These are phyloP conservation scores for Zaprionus nigranus DNA, from an alignment of 1,140 invertebrate species.

Conservation along the genomic window DNA sequence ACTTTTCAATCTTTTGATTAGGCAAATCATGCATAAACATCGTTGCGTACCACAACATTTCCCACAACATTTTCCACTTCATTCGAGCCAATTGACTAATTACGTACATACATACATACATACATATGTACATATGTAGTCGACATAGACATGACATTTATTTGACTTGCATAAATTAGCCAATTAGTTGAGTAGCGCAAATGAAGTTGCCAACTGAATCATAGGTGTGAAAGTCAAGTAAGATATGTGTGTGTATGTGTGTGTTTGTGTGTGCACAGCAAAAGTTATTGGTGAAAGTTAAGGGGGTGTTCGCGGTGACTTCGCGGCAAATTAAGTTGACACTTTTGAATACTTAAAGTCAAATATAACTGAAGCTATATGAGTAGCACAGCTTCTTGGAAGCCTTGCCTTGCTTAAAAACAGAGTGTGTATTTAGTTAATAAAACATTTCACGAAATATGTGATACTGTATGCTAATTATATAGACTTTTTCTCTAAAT, in stretches of 20 bases:
- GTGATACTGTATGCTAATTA: too few relatives aligned
- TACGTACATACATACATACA: conserved; percentile 6
- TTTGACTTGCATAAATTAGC: conserved; percentile 79
- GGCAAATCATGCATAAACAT: conserved; percentile 67
- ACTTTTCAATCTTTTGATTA: conserved; percentile 3
- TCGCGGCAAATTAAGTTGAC: conserved; percentile 10
- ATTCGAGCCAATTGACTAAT: conserved; percentile 61
- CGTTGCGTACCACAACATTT: background rate
- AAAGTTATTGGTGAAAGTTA: conserved; percentile 10
- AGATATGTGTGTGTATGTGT: background rate
- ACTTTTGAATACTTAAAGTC: conserved; percentile 12
- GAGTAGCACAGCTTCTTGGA: too few relatives aligned
- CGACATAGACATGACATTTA: conserved; percentile 77
- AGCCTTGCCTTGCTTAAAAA: too few relatives aligned
- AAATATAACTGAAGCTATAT: background rate
- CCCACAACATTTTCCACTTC: conserved; percentile 43
- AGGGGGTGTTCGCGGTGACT: background rate
- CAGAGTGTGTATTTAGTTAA: too few relatives aligned
- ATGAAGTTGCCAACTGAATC: conserved; percentile 59
- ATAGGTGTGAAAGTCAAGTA: conserved; percentile 29
- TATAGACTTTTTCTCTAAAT: too few relatives aligned
- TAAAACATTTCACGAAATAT: too few relatives aligned
- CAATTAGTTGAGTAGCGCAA: conserved; percentile 72
- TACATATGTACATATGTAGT: background rate
- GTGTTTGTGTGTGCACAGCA: conserved; percentile 20